These are phyloP conservation scores for Sinodicranocentrus sp. DNA, from an alignment of 2,888 invertebrate species.

Conservation along the genomic window DNA sequence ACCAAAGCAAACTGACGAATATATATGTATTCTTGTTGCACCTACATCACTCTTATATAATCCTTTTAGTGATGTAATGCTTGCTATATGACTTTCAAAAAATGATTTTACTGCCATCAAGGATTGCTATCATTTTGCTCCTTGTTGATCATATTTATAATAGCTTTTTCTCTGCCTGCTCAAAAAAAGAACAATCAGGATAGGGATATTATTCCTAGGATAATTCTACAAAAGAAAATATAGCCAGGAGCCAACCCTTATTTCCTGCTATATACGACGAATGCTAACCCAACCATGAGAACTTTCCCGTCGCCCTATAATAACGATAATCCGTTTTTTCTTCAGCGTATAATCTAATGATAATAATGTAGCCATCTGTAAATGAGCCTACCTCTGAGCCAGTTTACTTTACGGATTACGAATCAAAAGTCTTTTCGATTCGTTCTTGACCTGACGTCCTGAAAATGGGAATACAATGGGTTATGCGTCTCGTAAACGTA, in stretches of 20 bases:
- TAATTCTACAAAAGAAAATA: not conserved
- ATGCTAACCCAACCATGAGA: conserved; percentile 37
- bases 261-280: conserved; percentile 26
- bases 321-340: conserved; percentile 27
- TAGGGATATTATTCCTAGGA: not conserved
- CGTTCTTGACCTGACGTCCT: too few relatives aligned
- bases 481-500: not conserved
- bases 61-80: too few relatives aligned
- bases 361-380: conserved; percentile 17
- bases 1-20: not conserved
- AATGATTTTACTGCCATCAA: not conserved
- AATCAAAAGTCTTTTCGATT: not conserved
- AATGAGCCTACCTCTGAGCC: conserved; percentile 15
- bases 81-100: not conserved
- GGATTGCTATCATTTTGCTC: conserved; percentile 5
- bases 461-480: too few relatives aligned
- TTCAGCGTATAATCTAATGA: conserved; percentile 26
- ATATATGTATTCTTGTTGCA: too few relatives aligned
- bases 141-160: not conserved
- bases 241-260: conserved; percentile 46
- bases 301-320: conserved; percentile 47
- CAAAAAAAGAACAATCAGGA: not conserved
- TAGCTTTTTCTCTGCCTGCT: not conserved
- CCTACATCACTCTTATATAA: too few relatives aligned
- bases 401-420: not conserved